Evolutionary conservation across 2,888 invertebrate species (phyloP).

Genomic region (Brachyopa scutellaris): DNA sequence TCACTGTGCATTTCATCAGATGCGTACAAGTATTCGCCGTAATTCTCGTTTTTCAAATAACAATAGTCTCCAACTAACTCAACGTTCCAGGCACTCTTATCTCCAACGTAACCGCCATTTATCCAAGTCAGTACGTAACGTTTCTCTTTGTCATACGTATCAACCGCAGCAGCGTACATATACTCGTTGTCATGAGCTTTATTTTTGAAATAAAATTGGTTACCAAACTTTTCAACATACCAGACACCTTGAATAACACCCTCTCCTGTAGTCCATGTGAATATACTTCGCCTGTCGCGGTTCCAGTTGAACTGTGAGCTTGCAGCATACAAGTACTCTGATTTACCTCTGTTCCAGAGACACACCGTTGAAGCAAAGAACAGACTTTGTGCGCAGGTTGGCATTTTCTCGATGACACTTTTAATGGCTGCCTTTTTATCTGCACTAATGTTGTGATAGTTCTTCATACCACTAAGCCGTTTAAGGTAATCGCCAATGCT

Average conservation of each 20-base stretch:
- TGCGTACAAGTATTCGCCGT: constrained; percentile 2
- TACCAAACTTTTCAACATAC: background rate
- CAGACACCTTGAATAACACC: constrained; percentile 4
- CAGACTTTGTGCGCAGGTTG: constrained; percentile 2
- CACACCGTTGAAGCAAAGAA: background rate
- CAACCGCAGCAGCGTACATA: background rate
- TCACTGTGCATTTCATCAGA: background rate
- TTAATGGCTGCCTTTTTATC: background rate
- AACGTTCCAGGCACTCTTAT: background rate
- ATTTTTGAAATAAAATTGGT: constrained; percentile 1
- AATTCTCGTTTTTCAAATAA: background rate
- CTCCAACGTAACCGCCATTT: background rate
- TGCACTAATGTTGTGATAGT: background rate
- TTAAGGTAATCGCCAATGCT: background rate
- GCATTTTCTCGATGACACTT: background rate
- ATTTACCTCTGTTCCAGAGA: background rate
- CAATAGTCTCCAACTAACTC: background rate
- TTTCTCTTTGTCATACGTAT: background rate
- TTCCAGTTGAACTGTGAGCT: background rate
- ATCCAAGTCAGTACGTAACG: constrained; percentile 4
- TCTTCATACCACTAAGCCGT: background rate
- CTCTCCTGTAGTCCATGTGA: constrained; percentile 1
- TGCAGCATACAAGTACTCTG: background rate
- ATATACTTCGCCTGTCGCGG: background rate
- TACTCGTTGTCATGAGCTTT: background rate